A percentile compares a stretch with the other conserved stretches of the same genome.
phyloP scores from a whole-genome alignment of 92 coral and sea anemone species.

The Isaurus tuberculatus region DNA sequence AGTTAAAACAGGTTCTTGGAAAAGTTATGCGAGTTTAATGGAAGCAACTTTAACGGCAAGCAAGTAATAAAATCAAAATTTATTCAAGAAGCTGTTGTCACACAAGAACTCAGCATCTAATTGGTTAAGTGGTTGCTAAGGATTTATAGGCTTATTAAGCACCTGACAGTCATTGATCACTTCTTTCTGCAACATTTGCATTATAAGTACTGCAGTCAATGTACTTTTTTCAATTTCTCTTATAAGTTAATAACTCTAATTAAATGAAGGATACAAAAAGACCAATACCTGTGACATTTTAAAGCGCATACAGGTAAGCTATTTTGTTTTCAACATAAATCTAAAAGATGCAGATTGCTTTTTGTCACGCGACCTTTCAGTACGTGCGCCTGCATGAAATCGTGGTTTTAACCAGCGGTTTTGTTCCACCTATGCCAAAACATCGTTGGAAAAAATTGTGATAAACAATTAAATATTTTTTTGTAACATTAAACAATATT shows the following conservation, averaged over 20 bases:
- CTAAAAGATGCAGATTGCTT: no score
- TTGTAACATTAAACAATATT: no score
- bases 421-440: no score
- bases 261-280: not conserved
- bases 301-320: no score
- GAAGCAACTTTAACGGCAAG: not conserved
- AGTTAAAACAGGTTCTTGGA: not conserved
- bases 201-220: not conserved
- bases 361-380: not conserved
- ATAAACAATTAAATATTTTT: no score
- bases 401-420: no score
- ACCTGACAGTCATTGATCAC: constrained; percentile 15
- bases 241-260: not conserved
- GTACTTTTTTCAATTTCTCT: not conserved
- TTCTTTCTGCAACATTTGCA: no score
- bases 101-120: constrained; percentile 25
- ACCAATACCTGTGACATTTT: no score
- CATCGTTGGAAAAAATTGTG: no score
- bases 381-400: no score
- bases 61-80: not conserved
- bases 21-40: not conserved
- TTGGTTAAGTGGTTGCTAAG: constrained; percentile 43
- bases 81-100: not conserved
- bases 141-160: no score
- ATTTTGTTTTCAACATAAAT: no score